These are phyloP conservation scores for Folsomia manolachei DNA, from an alignment of 2,888 invertebrate genomes.

Conservation along the genomic window DNA sequence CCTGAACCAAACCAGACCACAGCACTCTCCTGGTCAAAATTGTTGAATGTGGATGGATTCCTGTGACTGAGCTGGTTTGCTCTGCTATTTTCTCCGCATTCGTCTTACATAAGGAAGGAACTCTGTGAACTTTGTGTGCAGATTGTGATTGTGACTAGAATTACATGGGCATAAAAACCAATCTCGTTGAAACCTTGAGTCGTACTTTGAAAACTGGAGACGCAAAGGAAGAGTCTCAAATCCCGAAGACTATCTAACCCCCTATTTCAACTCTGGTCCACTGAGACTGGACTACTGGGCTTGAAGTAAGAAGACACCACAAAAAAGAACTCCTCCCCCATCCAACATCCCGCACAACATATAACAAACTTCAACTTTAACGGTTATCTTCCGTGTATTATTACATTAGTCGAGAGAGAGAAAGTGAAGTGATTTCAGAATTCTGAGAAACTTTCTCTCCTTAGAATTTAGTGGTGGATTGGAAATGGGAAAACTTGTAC, in stretches of 20 bases:
- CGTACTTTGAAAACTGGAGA: neutral
- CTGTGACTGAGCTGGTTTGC: too few species aligned
- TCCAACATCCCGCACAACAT: neutral
- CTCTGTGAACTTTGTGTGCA: neutral
- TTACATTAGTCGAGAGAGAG: constrained; percentile 1
- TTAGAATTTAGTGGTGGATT: neutral
- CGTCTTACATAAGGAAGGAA: too few species aligned
- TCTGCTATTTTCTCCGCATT: too few species aligned
- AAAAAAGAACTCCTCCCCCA: neutral
- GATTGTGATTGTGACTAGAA: neutral
- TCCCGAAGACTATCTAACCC: neutral
- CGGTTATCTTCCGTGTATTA: neutral
- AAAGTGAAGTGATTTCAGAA: constrained; percentile 7
- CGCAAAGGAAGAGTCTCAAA: neutral
- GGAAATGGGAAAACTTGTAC: constrained; percentile 21
- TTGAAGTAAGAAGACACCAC: neutral
- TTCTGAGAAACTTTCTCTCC: neutral
- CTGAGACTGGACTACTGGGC: too few species aligned
- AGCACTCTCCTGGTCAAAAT: neutral
- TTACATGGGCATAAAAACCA: neutral
- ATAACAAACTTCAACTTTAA: constrained; percentile 4
- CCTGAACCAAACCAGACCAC: too few species aligned
- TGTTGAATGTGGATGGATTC: neutral
- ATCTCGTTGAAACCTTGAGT: constrained; percentile 1
- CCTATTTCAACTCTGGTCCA: too few species aligned